Percentiles rank a stretch among this genome's conserved stretches.
phyloP scores from a whole-genome alignment of 2,888 invertebrate species.

The Aspidapion aeneum region DNA sequence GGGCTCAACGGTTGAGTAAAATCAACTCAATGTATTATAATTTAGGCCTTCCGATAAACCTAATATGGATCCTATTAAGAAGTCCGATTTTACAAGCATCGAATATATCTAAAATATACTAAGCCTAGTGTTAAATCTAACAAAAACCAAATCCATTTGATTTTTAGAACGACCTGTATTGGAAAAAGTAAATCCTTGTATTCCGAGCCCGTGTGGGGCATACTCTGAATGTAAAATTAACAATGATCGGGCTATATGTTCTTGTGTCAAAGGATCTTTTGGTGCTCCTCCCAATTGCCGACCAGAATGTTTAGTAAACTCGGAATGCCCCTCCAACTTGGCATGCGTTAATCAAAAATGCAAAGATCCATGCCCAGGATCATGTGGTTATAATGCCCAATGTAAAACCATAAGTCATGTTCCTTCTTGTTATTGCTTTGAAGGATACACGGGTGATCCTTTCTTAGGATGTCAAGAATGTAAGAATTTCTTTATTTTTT shows the following conservation, averaged over 20 bases:
- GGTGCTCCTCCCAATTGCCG: conserved; percentile 78
- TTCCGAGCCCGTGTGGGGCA: conserved; percentile 75
- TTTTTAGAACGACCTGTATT: conserved; percentile 40
- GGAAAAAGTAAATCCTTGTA: conserved; percentile 54
- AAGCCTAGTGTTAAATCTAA: conserved; percentile 3
- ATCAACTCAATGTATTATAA: too few relatives aligned
- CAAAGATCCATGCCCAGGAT: conserved; percentile 69
- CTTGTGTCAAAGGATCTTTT: conserved; percentile 68
- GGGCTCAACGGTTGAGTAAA: too few relatives aligned
- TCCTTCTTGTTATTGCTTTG: conserved; percentile 69
- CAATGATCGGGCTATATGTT: conserved; percentile 67
- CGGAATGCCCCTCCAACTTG: conserved; percentile 69
- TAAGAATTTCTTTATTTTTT: conserved; percentile 31
- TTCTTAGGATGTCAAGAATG: conserved; percentile 66
- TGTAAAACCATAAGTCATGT: conserved; percentile 69
- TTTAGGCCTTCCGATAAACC: too few relatives aligned
- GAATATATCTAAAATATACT: conserved; percentile 5
- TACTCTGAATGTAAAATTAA: conserved; percentile 69
- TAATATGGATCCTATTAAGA: too few relatives aligned
- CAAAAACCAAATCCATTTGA: background rate
- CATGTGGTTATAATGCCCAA: conserved; percentile 68
- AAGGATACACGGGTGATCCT: conserved; percentile 73
- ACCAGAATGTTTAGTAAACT: conserved; percentile 70
- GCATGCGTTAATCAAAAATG: conserved; percentile 71
- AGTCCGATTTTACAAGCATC: too few relatives aligned